Base-by-base conservation (phyloP, 2,113 vertebrate species). In the Macquaria australasica region DNA sequence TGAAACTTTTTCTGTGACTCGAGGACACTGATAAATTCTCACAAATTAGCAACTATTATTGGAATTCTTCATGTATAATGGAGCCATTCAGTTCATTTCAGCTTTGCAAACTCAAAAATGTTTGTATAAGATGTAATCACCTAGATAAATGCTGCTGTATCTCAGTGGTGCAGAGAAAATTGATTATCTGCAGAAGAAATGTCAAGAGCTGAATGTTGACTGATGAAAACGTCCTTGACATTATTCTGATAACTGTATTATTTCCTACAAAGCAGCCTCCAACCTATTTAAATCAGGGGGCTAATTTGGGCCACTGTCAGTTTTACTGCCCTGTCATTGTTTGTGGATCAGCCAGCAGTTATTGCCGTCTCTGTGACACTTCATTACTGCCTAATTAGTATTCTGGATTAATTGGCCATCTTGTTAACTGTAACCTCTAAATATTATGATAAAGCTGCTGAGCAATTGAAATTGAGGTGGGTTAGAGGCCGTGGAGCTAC, bases 371-470 rank as follows among this genome's bases (percentile, higher is more conserved):
- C 85, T 59, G 81, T 83, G 90, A 90, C 90, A 89, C 80, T 75
- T 91, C 83, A 91, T 94, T 90, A 89, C 83, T 56, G 79, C 86
- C 84, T 89, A 82, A 92, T 93, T 94, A 93, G 84, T 88, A 88
- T 91, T 87, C 84, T 14, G 86, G 64, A 91, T 92, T 93, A 94
- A 94, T 93, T 94, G 83, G 74, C 88, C 77, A 79, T 91, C 89
- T 89, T 93, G 90, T 93, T 93, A 87, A 91, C 83, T 87, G 85
- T 92, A 94, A 93, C 90, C 94, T 93, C 89, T 84, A 89, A 93
- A 93, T 92, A 85, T 92, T 92, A 84, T 94, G 88, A 90, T 88
- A 90, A 92, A 87, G 77, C 86, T 84, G 84, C 85, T 37, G 81
- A 88, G 87, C 84, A 91, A 92, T 93, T 92, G 89, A 89, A 90